Conservation (phyloP, 2,113 vertebrate species). For the Lamprotornis superbus region DNA sequence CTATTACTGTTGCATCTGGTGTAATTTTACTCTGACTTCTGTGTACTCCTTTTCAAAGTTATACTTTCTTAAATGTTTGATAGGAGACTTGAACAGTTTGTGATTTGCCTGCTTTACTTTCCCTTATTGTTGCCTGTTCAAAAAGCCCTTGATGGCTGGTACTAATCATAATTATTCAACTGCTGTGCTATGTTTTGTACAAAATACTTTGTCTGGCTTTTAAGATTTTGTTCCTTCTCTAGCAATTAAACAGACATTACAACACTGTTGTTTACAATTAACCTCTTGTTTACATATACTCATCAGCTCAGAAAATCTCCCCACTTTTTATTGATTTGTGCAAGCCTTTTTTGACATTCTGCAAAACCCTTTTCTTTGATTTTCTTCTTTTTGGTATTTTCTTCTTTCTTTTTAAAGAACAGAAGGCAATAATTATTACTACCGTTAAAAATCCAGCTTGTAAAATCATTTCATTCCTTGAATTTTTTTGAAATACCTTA, state of each 20-base stretch:
- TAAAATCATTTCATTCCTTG: neutral
- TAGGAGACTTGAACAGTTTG: slow-evolving; percentile 4
- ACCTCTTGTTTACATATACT: neutral
- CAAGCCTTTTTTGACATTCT: neutral
- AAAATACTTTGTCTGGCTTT: neutral
- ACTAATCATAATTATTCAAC: neutral
- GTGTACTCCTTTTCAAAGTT: neutral
- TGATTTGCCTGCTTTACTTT: neutral
- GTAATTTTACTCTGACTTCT: slow-evolving; percentile 18
- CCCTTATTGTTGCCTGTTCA: neutral
- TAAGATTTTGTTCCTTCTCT: slow-evolving; percentile 26
- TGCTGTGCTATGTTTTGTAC: neutral
- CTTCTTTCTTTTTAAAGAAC: neutral
- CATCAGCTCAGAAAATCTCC: neutral
- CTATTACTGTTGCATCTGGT: neutral
- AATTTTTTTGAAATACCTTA: neutral
- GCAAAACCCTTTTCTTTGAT: neutral
- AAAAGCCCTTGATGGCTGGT: slow-evolving; percentile 22
- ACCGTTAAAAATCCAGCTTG: neutral
- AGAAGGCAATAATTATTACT: neutral
- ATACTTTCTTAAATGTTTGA: neutral
- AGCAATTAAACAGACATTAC: slow-evolving; percentile 40
- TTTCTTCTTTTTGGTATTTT: neutral
- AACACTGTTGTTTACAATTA: slow-evolving; percentile 37
- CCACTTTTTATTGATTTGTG: neutral